Conservation (phyloP, 2,888 invertebrate genomes). For the Halictus ligatus region DNA sequence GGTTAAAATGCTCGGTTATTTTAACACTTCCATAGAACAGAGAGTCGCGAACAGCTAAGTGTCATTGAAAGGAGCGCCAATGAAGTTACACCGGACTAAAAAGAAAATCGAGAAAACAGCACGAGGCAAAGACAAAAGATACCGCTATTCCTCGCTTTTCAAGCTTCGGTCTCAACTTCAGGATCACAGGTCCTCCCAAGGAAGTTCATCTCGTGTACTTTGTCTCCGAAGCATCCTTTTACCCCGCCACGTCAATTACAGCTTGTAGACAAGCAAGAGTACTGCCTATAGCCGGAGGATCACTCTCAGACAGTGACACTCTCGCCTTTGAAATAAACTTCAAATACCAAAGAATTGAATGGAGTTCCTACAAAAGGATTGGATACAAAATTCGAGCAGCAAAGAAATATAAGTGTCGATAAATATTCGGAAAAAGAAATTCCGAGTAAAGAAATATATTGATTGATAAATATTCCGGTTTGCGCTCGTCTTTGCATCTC, state of each 20-base stretch:
- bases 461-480: neutral
- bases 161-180: neutral
- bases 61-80: neutral
- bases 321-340: neutral
- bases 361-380: neutral
- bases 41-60: neutral
- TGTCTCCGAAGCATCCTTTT: neutral
- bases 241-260: neutral
- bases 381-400: neutral
- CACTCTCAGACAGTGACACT: neutral
- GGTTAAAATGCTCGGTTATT: neutral
- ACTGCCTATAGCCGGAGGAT: neutral
- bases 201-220: constrained; percentile 4
- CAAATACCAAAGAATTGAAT: neutral
- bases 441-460: neutral
- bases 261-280: neutral
- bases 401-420: too few species aligned
- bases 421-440: too few species aligned
- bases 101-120: neutral
- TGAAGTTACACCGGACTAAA: neutral
- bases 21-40: too few species aligned
- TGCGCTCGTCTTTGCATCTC: neutral
- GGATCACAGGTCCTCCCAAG: neutral
- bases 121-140: neutral
- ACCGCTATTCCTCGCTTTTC: neutral